Evolutionary conservation across 92 coral and sea anemone species (phyloP).

Genomic region (Parazoanthus swiftii): DNA sequence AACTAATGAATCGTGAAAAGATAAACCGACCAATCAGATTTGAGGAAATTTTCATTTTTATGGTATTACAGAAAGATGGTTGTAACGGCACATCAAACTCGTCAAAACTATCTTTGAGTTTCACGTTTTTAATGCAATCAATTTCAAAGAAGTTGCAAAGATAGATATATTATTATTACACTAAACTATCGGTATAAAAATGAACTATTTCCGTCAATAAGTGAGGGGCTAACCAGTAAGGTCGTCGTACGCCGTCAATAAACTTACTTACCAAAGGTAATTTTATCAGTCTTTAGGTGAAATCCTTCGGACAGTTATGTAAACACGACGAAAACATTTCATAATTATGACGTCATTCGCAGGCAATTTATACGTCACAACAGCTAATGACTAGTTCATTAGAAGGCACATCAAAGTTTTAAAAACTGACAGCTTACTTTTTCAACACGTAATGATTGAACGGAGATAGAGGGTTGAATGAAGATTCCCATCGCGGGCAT

Average conservation of each 20-base stretch:
- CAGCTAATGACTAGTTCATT: neutral
- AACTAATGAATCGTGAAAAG: too few species aligned
- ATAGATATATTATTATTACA: neutral
- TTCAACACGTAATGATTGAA: neutral
- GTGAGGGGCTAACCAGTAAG: too few species aligned
- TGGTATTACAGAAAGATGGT: too few species aligned
- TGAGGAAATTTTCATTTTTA: too few species aligned
- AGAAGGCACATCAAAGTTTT: neutral
- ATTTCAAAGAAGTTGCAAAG: too few species aligned
- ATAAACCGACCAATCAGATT: too few species aligned
- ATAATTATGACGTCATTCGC: conserved; percentile 10
- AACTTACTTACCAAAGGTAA: neutral
- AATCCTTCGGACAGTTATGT: neutral
- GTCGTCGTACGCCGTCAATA: neutral
- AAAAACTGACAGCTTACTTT: too few species aligned
- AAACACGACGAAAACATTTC: neutral
- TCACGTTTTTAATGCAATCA: too few species aligned
- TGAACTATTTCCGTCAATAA: neutral
- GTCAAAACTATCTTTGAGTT: too few species aligned
- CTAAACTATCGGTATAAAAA: neutral
- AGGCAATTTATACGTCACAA: conserved; percentile 20
- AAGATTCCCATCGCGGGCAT: neutral
- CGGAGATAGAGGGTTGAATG: neutral
- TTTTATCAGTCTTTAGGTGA: neutral
- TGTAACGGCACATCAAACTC: too few species aligned